phyloP scores from a whole-genome alignment of 2,797 vertebrate species.

The Carcharodon carcharias region DNA sequence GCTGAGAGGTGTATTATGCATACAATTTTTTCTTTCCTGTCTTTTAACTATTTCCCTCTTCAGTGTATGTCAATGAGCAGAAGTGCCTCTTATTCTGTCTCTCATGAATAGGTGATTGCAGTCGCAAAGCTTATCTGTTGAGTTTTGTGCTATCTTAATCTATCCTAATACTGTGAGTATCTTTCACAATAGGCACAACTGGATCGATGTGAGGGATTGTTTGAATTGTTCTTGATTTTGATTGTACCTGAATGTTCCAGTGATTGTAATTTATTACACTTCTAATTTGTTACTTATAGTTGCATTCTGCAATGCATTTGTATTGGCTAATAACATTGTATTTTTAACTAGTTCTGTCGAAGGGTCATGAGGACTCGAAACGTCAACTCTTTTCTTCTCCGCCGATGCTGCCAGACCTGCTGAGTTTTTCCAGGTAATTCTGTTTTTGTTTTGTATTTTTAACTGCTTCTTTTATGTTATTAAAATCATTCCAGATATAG shows the following conservation, averaged over 20 bases:
- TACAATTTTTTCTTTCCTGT: background rate
- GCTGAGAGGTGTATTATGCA: background rate
- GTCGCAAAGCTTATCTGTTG: no score
- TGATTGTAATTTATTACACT: constrained; percentile 23
- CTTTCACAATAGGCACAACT: background rate
- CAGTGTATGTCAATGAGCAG: background rate
- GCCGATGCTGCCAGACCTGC: no score
- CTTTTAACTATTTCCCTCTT: background rate
- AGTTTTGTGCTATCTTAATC: background rate
- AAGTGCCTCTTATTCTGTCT: background rate
- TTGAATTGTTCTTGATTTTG: constrained; percentile 27
- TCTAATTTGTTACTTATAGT: constrained; percentile 7
- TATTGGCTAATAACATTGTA: constrained; percentile 27
- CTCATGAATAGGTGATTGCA: background rate
- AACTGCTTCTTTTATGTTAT: background rate
- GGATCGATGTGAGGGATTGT: background rate
- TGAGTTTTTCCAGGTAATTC: no score
- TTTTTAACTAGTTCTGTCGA: no score
- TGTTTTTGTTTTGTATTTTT: no score
- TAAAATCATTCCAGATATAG: background rate
- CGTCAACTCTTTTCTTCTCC: no score
- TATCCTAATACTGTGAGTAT: background rate
- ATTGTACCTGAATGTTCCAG: constrained; percentile 26
- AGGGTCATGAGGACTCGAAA: no score
- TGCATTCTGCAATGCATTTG: background rate